Evolutionary conservation across 2,113 vertebrate genomes (phyloP).

Genomic region (Furnarius figulus): DNA sequence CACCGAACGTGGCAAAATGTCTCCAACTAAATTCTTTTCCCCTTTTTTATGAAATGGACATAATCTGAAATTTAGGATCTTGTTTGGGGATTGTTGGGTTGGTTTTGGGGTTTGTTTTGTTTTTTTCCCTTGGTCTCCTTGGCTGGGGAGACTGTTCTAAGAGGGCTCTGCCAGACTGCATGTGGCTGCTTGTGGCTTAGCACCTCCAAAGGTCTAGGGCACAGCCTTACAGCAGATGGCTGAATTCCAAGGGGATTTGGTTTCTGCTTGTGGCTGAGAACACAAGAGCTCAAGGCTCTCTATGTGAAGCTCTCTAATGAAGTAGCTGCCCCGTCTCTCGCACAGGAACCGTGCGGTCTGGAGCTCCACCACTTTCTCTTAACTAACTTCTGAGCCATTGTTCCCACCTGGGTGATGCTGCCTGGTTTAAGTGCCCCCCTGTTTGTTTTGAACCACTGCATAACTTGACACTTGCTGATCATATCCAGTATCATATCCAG

Average conservation of each 20-base stretch:
- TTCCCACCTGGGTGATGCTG: slow-evolving; percentile 35
- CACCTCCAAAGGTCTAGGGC: slow-evolving; percentile 38
- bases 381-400: slow-evolving; percentile 71
- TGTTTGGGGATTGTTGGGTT: slow-evolving; percentile 20
- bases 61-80: slow-evolving; percentile 20
- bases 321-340: slow-evolving; percentile 2
- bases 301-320: neutral
- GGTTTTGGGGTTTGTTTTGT: neutral
- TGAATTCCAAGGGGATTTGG: slow-evolving; percentile 41
- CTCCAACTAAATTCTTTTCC: slow-evolving; percentile 17
- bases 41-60: neutral
- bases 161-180: slow-evolving; percentile 23
- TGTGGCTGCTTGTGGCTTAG: slow-evolving; percentile 45
- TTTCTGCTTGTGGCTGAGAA: slow-evolving; percentile 37
- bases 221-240: slow-evolving; percentile 11
- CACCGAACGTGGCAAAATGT: neutral
- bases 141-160: slow-evolving; percentile 14
- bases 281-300: neutral
- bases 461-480: slow-evolving; percentile 60
- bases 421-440: slow-evolving; percentile 49
- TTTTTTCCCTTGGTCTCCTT: neutral
- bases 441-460: slow-evolving; percentile 69
- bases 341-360: neutral
- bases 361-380: slow-evolving; percentile 38
- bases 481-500: neutral